Evolutionary conservation across 2,113 vertebrate genomes (phyloP), one percentile per base, ranked within the genome.

Genomic region (Polyodon spathula): DNA sequence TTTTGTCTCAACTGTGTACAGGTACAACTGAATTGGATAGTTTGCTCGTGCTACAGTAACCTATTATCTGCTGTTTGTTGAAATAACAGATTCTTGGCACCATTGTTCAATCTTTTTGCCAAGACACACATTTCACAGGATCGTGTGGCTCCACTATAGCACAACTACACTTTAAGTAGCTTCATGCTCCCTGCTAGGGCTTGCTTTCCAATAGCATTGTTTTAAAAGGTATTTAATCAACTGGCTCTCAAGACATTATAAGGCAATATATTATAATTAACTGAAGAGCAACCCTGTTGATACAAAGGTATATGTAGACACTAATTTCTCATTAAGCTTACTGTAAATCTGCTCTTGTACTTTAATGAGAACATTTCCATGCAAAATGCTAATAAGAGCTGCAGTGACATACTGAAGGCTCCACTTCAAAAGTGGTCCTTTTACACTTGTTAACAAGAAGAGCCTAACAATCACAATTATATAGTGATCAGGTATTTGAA

Each of bases 31-130:
- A 81, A 73, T 82, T 73, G 78, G 78, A 83, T 76, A 82, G 68
- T 66, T 69, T 71, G 75, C 77, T 82, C 76, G 64, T 66, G 66
- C 80, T 78, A 76, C 76, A 86, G 80, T 84, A 89, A 86, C 78
- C 81, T 77, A 86, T 80, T 87, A 85, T 82, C 63, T 71, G 71
- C 72, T 86, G 83, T 82, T 83, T 84, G 84, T 78, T 86, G 83
- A 80, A 86, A 84, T 78, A 83, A 81, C 72, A 82, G 76, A 78
- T 76, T 74, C 72, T 78, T 88, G 86, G 83, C 84, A 82, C 75
- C 42, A 73, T 46, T 71, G 71, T 73, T 68, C 63, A 73, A 70
- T 58, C 60, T 65, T 78, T 68, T 73, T 83, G 84, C 84, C 82
- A 89, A 87, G 77, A 86, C 82, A 81, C 71, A 76, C 73, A 76